Base-by-base conservation (phyloP, 2,797 vertebrate genomes). In the Microctenopoma steveboyesi region DNA sequence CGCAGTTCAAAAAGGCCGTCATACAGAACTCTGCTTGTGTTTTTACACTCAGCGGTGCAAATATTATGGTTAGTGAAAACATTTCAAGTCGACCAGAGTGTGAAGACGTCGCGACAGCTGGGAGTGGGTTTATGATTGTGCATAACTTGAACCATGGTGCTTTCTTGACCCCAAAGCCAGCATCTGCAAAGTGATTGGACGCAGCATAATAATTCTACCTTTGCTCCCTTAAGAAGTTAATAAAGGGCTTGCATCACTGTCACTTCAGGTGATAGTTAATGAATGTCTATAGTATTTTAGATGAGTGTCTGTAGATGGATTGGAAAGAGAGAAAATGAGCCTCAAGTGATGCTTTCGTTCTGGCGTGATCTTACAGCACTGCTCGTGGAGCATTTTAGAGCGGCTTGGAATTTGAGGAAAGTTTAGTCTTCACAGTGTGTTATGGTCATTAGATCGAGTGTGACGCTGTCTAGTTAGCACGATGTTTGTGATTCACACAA, bases 41-140 rank as follows among this genome's bases (percentile, higher is more conserved):
- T 92, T 92, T 88, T 64, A 85, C 82, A 85, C 81, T 84, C 84
- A 64, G 84, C 50, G 67, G 76, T 74, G 85, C 83, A 92, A 91
- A 89, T 76, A 87, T 76, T 89, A 86, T 73, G 89, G 89, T 90
- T 85, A 76, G 81, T 71, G 74, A 85, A 91, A 88, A 55, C 74
- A 66, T 88, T 85, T 27, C 0, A 58, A 76, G 73, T 74, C 27
- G 60, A 76, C 62, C 78, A 53, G 74, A 81, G 79, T 72, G 68
- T 46, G 81, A 86, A 69, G 81, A 84, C 50, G 82, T 79, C 52
- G 47, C 63, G 72, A 74, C 86, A 82, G 83, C 85, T 76, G 78
- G 76, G 74, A 83, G 79, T 54, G 69, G 79, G 79, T 75, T 83
- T 74, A 65, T 85, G 86, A 90, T 81, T 57, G 75, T 67, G 87